These are phyloP conservation scores for Trimorus sp. DNA, from an alignment of 2,888 invertebrate species.

Conservation along the genomic window DNA sequence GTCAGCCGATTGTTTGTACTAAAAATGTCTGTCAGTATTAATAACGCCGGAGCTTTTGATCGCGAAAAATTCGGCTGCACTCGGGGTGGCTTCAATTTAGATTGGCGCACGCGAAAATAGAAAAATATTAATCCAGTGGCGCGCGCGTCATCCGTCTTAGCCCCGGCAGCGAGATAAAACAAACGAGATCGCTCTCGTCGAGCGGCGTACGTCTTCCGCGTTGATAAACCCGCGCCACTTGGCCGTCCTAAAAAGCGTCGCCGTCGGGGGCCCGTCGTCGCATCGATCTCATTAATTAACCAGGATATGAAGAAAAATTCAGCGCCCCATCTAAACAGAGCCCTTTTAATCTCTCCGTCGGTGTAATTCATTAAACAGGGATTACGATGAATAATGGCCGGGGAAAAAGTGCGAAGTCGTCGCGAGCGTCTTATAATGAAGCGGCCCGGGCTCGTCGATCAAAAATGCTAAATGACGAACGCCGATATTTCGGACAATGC, in stretches of 20 bases:
- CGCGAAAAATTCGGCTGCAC: slow-evolving; percentile 5
- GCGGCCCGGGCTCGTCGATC: slow-evolving; percentile 40
- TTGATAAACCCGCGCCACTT: slow-evolving; percentile 35
- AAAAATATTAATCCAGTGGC: slow-evolving; percentile 7
- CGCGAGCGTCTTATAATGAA: slow-evolving; percentile 53
- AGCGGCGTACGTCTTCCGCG: slow-evolving; percentile 9
- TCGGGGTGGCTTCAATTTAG: slow-evolving; percentile 1
- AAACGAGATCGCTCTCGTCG: slow-evolving; percentile 25
- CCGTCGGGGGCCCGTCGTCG: slow-evolving; percentile 39
- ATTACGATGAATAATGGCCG: slow-evolving; percentile 53
- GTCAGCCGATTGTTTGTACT: slow-evolving; percentile 12
- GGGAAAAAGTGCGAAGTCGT: slow-evolving; percentile 39
- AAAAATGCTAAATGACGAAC: slow-evolving; percentile 44
- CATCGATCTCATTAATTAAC: slow-evolving; percentile 54
- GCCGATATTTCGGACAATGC: slow-evolving; percentile 35
- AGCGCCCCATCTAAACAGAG: slow-evolving; percentile 34
- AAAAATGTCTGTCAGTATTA: slow-evolving; percentile 15
- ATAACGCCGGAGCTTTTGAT: slow-evolving; percentile 15
- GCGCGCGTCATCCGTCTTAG: slow-evolving; percentile 24
- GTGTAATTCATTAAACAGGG: slow-evolving; percentile 57
- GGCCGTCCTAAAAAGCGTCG: slow-evolving; percentile 29
- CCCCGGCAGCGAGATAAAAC: slow-evolving; percentile 10
- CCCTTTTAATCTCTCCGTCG: slow-evolving; percentile 35
- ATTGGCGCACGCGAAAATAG: slow-evolving; percentile 23
- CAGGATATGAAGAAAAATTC: slow-evolving; percentile 48